These are phyloP conservation scores for Bruchidius siliquastri DNA, from an alignment of 2,888 invertebrate species.

Conservation along the genomic window DNA sequence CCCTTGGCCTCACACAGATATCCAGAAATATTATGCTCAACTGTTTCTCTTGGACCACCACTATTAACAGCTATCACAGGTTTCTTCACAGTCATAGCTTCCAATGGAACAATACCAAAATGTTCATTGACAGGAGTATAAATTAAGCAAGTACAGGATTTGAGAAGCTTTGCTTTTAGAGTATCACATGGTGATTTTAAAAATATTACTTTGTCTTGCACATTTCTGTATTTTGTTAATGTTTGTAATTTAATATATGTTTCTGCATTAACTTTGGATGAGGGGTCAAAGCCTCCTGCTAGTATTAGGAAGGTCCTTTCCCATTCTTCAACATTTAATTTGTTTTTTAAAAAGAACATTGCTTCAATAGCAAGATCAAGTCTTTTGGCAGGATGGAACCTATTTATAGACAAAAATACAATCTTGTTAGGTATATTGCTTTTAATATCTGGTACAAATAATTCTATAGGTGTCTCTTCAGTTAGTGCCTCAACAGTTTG, in stretches of 20 bases:
- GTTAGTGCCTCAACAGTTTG: slow-evolving; percentile 37
- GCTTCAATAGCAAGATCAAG: slow-evolving; percentile 80
- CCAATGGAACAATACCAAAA: slow-evolving; percentile 98
- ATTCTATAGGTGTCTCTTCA: slow-evolving; percentile 50
- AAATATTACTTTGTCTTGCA: slow-evolving; percentile 73
- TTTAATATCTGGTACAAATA: slow-evolving; percentile 49
- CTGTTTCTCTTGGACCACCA: slow-evolving; percentile 94
- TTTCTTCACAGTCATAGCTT: slow-evolving; percentile 91
- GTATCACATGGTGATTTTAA: slow-evolving; percentile 82
- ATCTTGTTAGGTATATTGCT: slow-evolving; percentile 52
- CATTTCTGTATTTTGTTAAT: slow-evolving; percentile 59
- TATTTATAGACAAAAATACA: slow-evolving; percentile 89
- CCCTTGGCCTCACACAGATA: slow-evolving; percentile 69
- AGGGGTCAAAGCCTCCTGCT: slow-evolving; percentile 94
- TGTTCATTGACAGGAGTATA: slow-evolving; percentile 98
- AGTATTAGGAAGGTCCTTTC: slow-evolving; percentile 76
- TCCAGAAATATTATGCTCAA: slow-evolving; percentile 75
- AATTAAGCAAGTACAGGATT: slow-evolving; percentile 69
- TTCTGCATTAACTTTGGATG: slow-evolving; percentile 81
- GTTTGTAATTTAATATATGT: slow-evolving; percentile 73
- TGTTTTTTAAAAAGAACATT: slow-evolving; percentile 61
- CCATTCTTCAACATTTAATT: slow-evolving; percentile 56
- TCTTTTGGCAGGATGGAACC: slow-evolving; percentile 96
- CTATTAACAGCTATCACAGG: slow-evolving; percentile 94
- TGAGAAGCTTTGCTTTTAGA: slow-evolving; percentile 77